Base-by-base conservation (phyloP, 2,888 invertebrate species). In the Tetranychus truncatus region DNA sequence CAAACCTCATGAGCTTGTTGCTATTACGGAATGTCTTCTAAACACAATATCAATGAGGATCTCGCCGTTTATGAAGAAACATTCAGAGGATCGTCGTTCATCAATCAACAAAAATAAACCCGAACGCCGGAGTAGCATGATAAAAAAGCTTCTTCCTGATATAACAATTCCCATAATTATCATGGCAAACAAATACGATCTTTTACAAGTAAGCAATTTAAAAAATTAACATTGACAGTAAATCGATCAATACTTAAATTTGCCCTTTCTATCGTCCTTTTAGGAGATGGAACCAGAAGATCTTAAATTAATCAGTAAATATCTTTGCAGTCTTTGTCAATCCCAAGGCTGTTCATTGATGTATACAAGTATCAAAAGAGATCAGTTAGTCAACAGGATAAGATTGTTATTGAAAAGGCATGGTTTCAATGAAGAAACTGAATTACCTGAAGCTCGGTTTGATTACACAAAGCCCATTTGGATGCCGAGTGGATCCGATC, bases 101-200 rank as follows among this genome's bases (percentile, higher is more conserved):
- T 84, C 84, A 8, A 81, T 80, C 44, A 83, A 84, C 72, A 82
- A 84, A 77, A 55, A 55, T 55, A 55, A 55, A 55, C 1, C 55
- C 3, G 80, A 82, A 79, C 82, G 82, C 65, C 55, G 66, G 8
- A 72, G 66, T 83, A 55, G 55, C 15, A 55, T 15, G 11, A 55
- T 55, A 15, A 55, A 55, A 2, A 55, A 55, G 15, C 55, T 55
- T 55, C 83, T 87, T 77, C 83, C 86, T 81, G 84, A 87, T 0
- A 87, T 90, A 81, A 87, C 88, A 0, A 83, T 90, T 76, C 90
- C 90, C 21, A 81, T 92, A 15, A 86, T 91, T 9, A 88, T 95
- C 44, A 85, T 95, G 69, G 91, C 92, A 5, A 89, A 89, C 71
- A 93, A 91, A 84, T 94, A 91, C 82, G 93, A 94, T 81, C 55